These are phyloP conservation scores for Epinotia nisella DNA, from an alignment of 2,888 invertebrate genomes.

Conservation along the genomic window DNA sequence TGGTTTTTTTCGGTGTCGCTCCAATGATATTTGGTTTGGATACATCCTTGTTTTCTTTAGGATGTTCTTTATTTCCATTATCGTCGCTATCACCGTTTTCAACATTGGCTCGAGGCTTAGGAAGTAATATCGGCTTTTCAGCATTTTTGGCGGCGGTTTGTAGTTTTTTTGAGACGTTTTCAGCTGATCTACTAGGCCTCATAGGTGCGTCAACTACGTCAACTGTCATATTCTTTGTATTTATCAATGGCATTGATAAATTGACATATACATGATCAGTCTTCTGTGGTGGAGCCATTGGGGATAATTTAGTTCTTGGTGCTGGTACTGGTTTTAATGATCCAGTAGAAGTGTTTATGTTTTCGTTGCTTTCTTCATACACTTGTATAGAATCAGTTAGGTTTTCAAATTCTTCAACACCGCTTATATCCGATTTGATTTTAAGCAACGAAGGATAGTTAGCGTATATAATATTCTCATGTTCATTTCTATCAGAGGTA, in stretches of 20 bases:
- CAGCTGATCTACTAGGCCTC: slow-evolving; percentile 70
- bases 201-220: slow-evolving; percentile 72
- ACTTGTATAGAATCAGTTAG: slow-evolving; percentile 88
- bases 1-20: slow-evolving; percentile 73
- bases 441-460: slow-evolving; percentile 74
- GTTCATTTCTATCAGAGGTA: slow-evolving; percentile 56
- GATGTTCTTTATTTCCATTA: slow-evolving; percentile 48
- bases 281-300: slow-evolving; percentile 69
- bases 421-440: slow-evolving; percentile 72
- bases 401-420: slow-evolving; percentile 85
- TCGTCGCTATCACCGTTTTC: slow-evolving; percentile 52
- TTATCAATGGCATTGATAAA: slow-evolving; percentile 81
- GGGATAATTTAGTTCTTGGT: slow-evolving; percentile 80
- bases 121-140: slow-evolving; percentile 50
- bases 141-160: slow-evolving; percentile 47
- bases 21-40: slow-evolving; percentile 78
- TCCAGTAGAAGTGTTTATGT: slow-evolving; percentile 67
- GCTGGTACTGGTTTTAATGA: slow-evolving; percentile 86
- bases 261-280: slow-evolving; percentile 85
- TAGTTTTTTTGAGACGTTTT: slow-evolving; percentile 63
- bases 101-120: slow-evolving; percentile 49
- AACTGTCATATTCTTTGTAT: slow-evolving; percentile 61
- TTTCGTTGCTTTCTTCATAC: slow-evolving; percentile 79
- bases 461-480: slow-evolving; percentile 70
- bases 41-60: slow-evolving; percentile 51